Base-by-base conservation (phyloP, 64 coral and sea anemone species). In the Catalaphyllia jardinei region DNA sequence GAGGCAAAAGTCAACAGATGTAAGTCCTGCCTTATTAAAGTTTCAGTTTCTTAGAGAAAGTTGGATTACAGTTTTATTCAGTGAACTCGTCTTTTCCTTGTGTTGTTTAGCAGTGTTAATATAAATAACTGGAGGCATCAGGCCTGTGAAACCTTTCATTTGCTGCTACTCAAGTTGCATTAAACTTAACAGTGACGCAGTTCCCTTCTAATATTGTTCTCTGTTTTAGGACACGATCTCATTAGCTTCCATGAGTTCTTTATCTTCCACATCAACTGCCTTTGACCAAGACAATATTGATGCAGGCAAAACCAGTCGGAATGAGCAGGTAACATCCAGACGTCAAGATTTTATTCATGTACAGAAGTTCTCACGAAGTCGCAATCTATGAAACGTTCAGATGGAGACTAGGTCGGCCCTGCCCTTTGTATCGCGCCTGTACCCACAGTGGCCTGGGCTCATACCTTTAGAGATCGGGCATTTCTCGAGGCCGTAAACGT, bases 281-380 rank as follows among this genome's bases (percentile, higher is more conserved):
- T 15, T n/a, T 75, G 88, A 75, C 19, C 87, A 83, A 29, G 92
- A 93, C 28, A 89, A 62, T 57, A 79, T 93, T 67, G 92, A 93
- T 60, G 57, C 25, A 29, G 29, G 42, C 9, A 87, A 60, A 46
- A 31, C 78, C 59, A 76, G 4, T 18, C 60, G 75, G 52, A 73
- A 55, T 13, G 22, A 38, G 7, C 79, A 85, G 81, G 81, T 85
- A 10, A 76, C 13, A 18, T 19, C 29, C 57, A 78, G 39, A 29
- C 80, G 85, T 33, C 63, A 67, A 25, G 19, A 24, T 67, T 67
- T 4, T 46, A 46, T 46, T 46, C 42, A 46, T 46, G 6, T 46
- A 46, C 42, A 46, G 42, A 46, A 46, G 4, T 6, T 46, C 42
- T 46, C 42, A 46, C 42, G 42, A 57, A 57, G 54, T 57, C 54